Evolutionary conservation across 2,888 invertebrate genomes (phyloP).

Genomic region (Conistra vaccinii): DNA sequence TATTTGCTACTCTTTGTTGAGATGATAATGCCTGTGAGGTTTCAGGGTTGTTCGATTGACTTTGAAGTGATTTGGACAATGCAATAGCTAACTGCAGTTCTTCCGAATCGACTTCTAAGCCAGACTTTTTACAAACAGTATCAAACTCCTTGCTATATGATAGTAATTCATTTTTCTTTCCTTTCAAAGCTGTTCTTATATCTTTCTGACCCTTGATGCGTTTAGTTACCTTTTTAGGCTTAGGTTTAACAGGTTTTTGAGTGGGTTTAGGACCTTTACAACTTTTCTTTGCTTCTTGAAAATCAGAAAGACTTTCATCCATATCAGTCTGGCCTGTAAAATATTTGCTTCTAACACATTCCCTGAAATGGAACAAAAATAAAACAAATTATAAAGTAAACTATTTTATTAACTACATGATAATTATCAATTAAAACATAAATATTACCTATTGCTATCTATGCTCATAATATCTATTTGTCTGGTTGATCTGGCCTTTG

Average conservation of each 20-base stretch:
- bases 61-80: constrained; percentile 91
- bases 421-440: constrained; percentile 39
- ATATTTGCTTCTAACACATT: constrained; percentile 81
- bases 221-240: constrained; percentile 73
- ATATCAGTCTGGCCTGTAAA: constrained; percentile 77
- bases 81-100: constrained; percentile 93
- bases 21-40: constrained; percentile 66
- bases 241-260: constrained; percentile 65
- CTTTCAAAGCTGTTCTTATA: constrained; percentile 80
- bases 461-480: constrained; percentile 78
- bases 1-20: constrained; percentile 79
- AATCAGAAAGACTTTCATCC: constrained; percentile 86
- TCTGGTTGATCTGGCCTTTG: constrained; percentile 77
- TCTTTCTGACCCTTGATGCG: constrained; percentile 82
- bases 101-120: constrained; percentile 91
- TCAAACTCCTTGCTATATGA: constrained; percentile 84
- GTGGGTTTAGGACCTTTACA: constrained; percentile 75
- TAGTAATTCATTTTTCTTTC: constrained; percentile 82
- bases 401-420: constrained; percentile 60
- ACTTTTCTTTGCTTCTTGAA: constrained; percentile 80
- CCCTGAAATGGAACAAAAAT: constrained; percentile 73
- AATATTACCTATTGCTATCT: constrained; percentile 74
- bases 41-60: constrained; percentile 46
- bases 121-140: constrained; percentile 83
- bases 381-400: constrained; percentile 74